These are phyloP conservation scores for Triplophysa dalaica DNA, from an alignment of 2,113 vertebrate species.

Conservation along the genomic window DNA sequence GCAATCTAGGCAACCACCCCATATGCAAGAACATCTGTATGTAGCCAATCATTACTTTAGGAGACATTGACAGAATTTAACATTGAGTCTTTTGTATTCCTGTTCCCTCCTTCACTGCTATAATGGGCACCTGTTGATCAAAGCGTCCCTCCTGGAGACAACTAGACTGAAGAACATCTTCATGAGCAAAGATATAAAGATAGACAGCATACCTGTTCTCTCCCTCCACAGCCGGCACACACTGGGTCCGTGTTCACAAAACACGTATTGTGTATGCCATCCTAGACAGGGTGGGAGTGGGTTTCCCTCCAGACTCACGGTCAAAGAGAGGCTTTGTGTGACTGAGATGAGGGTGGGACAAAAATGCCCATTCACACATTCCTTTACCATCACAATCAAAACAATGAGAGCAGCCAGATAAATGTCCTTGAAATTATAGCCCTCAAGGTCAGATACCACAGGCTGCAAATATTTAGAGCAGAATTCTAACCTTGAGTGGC, in stretches of 20 bases:
- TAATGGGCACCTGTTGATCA: constrained; percentile 62
- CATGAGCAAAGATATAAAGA: too few relatives aligned
- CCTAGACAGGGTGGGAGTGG: constrained; percentile 29
- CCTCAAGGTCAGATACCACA: background rate
- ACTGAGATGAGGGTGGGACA: constrained; percentile 14
- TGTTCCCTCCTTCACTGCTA: constrained; percentile 48
- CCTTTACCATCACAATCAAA: constrained; percentile 46
- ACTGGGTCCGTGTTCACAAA: constrained; percentile 22
- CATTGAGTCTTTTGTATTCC: constrained; percentile 72
- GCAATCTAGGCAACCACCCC: too few relatives aligned
- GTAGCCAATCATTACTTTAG: background rate
- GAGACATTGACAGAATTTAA: constrained; percentile 52
- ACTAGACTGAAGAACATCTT: constrained; percentile 5
- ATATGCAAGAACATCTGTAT: background rate
- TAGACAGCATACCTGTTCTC: constrained; percentile 8
- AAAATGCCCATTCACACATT: constrained; percentile 39
- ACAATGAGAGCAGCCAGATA: constrained; percentile 39
- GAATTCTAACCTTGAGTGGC: background rate
- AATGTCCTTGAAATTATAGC: background rate
- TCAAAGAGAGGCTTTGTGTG: constrained; percentile 54
- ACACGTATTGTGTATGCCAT: constrained; percentile 11
- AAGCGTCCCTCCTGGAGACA: constrained; percentile 41
- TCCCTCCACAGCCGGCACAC: constrained; percentile 4
- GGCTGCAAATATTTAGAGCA: background rate
- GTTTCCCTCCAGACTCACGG: constrained; percentile 43